Base-by-base conservation (phyloP, 2,888 invertebrate genomes). In the Enchytraeus crypticus region DNA sequence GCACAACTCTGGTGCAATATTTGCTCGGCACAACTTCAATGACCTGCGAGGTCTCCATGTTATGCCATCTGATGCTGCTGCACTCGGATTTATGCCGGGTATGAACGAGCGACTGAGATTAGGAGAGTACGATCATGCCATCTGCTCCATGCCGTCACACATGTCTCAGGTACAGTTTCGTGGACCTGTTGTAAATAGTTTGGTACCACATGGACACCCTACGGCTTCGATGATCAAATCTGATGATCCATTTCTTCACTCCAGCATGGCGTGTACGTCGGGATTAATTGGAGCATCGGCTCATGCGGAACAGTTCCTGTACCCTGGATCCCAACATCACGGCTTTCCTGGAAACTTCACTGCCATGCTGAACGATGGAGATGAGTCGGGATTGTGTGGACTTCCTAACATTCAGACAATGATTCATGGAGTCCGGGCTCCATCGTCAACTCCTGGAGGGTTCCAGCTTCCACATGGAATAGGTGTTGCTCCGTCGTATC, bases 331-430 rank as follows among this genome's bases (percentile, higher is more conserved):
- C n/a, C n/a, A n/a, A n/a, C n/a, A n/a, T n/a, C 38, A 38, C 38
- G 38, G 38, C 8, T 38, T 14, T 38, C 18, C 38, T 8, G 18
- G 38, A 14, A 38, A 38, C 18, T 38, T 38, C 38, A 38, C 38
- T 18, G 38, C 38, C 11, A 38, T 38, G 38, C 38, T 38, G 18
- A 38, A 38, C 38, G 38, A 38, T 18, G 38, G 38, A 14, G 38
- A 38, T 18, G 38, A 38, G 18, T 8, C 18, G 8, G n/a, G n/a
- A n/a, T n/a, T n/a, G n/a, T 38, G 55, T 23, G 55, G 55, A 34
- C 38, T 54, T 38, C 55, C 55, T 32, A 54, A 54, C 27, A 54
- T 54, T 3, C 33, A 54, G 11, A 54, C 55, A 18, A 54, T 54
- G 55, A 38, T 54, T 32, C 38, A 38, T 18, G 38, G 38, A 38